A percentile compares a stretch with the other conserved stretches of the same genome.
Conservation (phyloP, 2,113 vertebrate species). For the Saiga tatarica region DNA sequence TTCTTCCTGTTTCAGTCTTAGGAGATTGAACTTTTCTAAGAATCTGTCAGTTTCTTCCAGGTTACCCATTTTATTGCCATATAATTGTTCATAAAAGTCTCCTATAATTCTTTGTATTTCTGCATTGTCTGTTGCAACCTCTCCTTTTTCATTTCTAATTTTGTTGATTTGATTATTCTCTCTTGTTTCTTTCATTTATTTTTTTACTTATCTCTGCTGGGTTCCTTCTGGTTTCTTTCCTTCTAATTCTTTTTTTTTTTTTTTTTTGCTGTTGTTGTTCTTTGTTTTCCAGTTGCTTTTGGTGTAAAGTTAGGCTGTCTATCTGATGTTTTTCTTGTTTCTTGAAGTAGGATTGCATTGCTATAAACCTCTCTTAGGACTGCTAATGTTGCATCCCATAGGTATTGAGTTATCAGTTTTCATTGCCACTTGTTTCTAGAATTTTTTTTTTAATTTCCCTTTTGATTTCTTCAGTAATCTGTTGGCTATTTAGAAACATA, state of each 20-base stretch:
- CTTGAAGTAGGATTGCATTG: not conserved
- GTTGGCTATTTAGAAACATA: fast-evolving
- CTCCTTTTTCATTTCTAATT: not conserved
- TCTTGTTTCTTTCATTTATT: not conserved
- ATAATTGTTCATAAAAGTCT: not conserved
- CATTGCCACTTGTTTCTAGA: not conserved
- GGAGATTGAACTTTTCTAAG: not conserved
- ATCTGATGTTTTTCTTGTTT: not conserved
- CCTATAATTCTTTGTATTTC: not conserved
- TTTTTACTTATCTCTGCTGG: not conserved
- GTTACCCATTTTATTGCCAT: not conserved
- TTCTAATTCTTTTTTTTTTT: not conserved
- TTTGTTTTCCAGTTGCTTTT: not conserved
- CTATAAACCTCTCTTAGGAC: not conserved
- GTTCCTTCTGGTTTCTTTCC: not conserved
- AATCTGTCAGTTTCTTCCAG: not conserved
- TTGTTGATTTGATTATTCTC: not conserved
- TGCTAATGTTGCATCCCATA: not conserved
- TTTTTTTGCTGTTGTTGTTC: not conserved
- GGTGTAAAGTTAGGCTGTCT: not conserved
- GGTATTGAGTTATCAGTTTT: not conserved
- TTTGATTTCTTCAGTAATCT: not conserved
- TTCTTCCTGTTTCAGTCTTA: not conserved
- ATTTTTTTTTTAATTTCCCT: too few species aligned
- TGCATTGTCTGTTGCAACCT: not conserved